Base-by-base conservation (phyloP, 2,113 vertebrate species). In the Brachionichthys hirsutus region DNA sequence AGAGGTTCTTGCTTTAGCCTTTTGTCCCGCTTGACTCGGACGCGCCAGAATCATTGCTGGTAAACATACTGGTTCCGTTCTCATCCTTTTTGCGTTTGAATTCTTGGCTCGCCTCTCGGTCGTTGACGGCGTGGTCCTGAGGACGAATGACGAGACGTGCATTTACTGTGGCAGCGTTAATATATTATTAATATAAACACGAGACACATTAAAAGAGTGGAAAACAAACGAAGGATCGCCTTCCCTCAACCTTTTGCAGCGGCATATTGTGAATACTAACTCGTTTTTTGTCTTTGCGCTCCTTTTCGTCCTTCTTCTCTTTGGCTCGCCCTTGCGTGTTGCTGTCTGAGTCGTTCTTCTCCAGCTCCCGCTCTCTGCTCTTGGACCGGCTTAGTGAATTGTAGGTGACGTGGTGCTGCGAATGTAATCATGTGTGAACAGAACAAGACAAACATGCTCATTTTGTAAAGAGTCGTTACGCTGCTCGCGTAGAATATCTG, bases 1-100 rank as follows among this genome's bases (percentile, higher is more conserved):
- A 70, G 12, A 66, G 13, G 45, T 50, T 46, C n/a, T 0, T 6
- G 24, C 19, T 40, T 57, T 45, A 46, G 2, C 1, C 36, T 3
- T 14, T 13, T 6, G 1, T 13, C 9, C 3, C 4, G 6, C 11
- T 44, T 17, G 4, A 6, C 12, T 12, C 7, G 15, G 22, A 19
- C 0, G 2, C 13, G 22, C 54, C 3, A 15, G 16, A 50, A 5
- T 19, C 2, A 6, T 43, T 5, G 9, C 18, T 4, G 13, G 8
- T 6, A 41, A 36, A 90, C 93, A 0, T 90, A 96, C 95, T 94
- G 81, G 93, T 95, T 85, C 95, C 95, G 9, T 98, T 97, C 77
- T 98, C 95, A 36, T 97, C 95, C 87, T 97, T 98, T 69, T 93
- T 93, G 10, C 94, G 90, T 71, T 98, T 98, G 77, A 92, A 88